Percentiles rank a stretch among this genome's conserved stretches.
phyloP scores from a whole-genome alignment of 2,113 vertebrate genomes.

The Ceuthmochares aereus region DNA sequence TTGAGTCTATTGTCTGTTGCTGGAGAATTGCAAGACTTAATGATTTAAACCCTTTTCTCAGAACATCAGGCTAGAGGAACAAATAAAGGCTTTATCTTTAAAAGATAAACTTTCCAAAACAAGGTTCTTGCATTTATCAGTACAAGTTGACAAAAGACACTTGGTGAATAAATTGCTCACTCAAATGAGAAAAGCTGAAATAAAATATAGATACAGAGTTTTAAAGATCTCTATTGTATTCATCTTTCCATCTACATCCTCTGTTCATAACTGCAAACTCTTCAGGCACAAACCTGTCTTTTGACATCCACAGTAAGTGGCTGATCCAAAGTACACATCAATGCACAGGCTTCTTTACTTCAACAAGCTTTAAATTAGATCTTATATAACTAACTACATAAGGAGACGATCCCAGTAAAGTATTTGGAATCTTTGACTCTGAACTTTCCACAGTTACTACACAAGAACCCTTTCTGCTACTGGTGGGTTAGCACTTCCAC shows the following conservation, averaged over 20 bases:
- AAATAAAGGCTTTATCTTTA: neutral
- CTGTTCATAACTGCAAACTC: neutral
- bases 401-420: neutral
- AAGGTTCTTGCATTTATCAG: neutral
- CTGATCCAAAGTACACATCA: neutral
- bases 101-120: slow-evolving; percentile 8
- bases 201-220: neutral
- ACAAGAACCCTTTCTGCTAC: neutral
- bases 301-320: neutral
- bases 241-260: neutral
- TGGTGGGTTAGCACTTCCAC: neutral
- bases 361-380: neutral
- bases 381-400: neutral
- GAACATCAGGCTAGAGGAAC: neutral
- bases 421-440: neutral
- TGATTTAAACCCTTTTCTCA: slow-evolving; percentile 41
- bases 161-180: neutral
- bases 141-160: neutral
- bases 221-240: neutral
- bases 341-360: neutral
- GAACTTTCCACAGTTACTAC: neutral
- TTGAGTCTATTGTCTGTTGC: neutral
- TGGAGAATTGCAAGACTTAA: slow-evolving; percentile 25
- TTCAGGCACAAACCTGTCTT: neutral
- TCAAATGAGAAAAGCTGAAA: neutral